phyloP scores from a whole-genome alignment of 2,113 vertebrate genomes.

The pig (Sus scrofa) region T2T-Sscrofa CM000827.6:89898001-89898500 shows the following conservation, averaged over 20 bases:
- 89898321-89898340: constrained; percentile 67
- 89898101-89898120: not conserved
- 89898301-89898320: constrained; percentile 64
- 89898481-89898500: not conserved
- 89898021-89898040: not conserved
- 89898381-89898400: not conserved
- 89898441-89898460: not conserved
- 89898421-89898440: not conserved
- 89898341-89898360: constrained; percentile 38
- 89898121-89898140: constrained; percentile 2
- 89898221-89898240: not conserved
- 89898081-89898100: not conserved
- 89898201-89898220: not conserved
- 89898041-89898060: not conserved
- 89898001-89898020: not conserved
- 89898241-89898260: constrained; percentile 70
- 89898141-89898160: not conserved
- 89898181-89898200: not conserved
- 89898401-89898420: not conserved
- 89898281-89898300: constrained; percentile 28
- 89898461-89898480: constrained; percentile 47
- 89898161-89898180: constrained; percentile 4
- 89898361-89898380: not conserved
- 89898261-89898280: constrained; percentile 59
- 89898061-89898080: not conserved